A percentile compares a stretch with the other conserved stretches of the same genome.
phyloP scores from a whole-genome alignment of 2,113 vertebrate genomes.

The Garra rufa region DNA sequence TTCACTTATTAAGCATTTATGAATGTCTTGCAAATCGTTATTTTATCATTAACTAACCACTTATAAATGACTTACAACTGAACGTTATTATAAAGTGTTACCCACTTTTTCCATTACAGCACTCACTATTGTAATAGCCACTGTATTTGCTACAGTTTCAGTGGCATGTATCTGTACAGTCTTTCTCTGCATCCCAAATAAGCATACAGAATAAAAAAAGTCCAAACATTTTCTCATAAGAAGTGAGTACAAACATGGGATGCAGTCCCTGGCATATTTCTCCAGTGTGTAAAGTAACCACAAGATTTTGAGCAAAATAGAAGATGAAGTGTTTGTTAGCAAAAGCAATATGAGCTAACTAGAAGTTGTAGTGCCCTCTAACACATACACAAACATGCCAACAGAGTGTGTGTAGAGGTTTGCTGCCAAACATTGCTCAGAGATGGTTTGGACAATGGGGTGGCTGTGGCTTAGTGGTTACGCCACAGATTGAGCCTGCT shows the following conservation, averaged over 20 bases:
- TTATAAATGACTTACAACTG: no score
- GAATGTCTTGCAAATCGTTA: no score
- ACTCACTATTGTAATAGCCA: neutral
- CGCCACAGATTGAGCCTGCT: neutral
- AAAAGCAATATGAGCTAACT: neutral
- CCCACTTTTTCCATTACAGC: constrained; percentile 11
- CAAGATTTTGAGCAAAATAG: constrained; percentile 8
- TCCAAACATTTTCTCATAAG: neutral
- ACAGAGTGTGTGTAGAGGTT: neutral
- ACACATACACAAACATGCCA: neutral
- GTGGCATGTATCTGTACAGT: no score
- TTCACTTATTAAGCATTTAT: no score
- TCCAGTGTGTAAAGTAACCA: constrained; percentile 6
- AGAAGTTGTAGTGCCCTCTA: neutral
- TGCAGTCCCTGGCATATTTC: neutral
- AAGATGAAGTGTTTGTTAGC: constrained; percentile 47
- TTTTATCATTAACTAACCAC: no score
- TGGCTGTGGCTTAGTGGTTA: neutral
- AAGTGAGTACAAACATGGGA: neutral
- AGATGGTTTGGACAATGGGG: constrained; percentile 7
- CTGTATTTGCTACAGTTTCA: neutral
- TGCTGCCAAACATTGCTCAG: neutral
- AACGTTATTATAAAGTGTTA: no score
- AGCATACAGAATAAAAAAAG: neutral
- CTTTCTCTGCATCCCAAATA: neutral